Evolutionary conservation across 2,113 vertebrate genomes (phyloP).

Genomic region (Taxidea taxus): DNA sequence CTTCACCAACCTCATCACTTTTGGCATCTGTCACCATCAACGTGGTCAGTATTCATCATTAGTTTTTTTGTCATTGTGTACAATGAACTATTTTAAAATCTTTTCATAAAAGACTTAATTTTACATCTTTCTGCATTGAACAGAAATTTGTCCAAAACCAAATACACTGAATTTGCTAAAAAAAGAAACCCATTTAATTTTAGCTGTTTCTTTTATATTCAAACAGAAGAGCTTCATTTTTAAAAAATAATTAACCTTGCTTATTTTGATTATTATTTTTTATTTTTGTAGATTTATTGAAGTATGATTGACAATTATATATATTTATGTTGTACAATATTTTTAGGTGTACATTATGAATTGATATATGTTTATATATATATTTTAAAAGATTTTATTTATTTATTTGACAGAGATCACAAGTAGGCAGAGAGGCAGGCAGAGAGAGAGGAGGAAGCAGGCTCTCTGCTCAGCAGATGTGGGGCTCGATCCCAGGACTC

Average conservation of each 20-base stretch:
- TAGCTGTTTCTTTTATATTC: background rate
- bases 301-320: background rate
- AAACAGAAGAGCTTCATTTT: background rate
- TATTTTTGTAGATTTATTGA: background rate
- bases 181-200: background rate
- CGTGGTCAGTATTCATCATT: background rate
- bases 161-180: background rate
- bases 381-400: too few species aligned
- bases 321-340: background rate
- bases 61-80: background rate
- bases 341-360: background rate
- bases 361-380: background rate
- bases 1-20: background rate
- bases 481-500: too few species aligned
- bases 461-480: too few species aligned
- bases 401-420: too few species aligned
- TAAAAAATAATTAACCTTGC: background rate
- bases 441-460: too few species aligned
- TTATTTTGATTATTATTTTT: background rate
- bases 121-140: background rate
- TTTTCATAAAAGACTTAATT: background rate
- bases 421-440: too few species aligned
- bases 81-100: background rate
- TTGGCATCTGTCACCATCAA: background rate
- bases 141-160: background rate